Conservation (phyloP, 2,113 vertebrate genomes). For the Agelaius tricolor region DNA sequence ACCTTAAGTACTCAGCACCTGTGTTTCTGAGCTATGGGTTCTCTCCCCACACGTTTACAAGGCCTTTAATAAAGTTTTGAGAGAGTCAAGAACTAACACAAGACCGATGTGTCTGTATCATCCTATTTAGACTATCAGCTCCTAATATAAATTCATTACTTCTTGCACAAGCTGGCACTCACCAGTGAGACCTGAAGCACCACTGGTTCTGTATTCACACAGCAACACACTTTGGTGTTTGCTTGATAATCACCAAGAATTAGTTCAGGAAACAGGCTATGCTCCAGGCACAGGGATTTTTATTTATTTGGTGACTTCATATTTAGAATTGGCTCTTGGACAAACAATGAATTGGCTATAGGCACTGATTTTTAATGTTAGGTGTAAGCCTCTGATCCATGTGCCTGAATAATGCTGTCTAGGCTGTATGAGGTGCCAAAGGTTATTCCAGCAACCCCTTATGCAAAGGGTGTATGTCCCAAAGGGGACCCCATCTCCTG, state of each 20-base stretch:
- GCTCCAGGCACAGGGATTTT: neutral
- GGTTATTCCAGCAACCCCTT: neutral
- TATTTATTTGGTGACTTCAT: neutral
- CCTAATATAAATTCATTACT: neutral
- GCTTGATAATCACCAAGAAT: neutral
- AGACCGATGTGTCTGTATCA: rapidly evolving
- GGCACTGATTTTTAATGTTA: neutral
- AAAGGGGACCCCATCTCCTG: neutral
- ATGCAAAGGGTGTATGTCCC: neutral
- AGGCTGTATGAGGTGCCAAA: neutral
- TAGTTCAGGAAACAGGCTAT: neutral
- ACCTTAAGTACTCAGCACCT: neutral
- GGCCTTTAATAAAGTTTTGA: neutral
- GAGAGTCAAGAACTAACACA: neutral
- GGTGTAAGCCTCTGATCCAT: neutral
- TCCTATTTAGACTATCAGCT: neutral
- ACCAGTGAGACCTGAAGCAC: neutral
- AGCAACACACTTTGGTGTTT: neutral
- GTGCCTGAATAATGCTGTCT: neutral
- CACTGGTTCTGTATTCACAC: neutral
- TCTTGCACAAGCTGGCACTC: neutral
- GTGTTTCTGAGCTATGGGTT: neutral
- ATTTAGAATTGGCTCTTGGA: neutral
- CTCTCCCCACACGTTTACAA: neutral
- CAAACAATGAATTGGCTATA: neutral